These are phyloP conservation scores for Conistra vaccinii DNA, from an alignment of 2,888 invertebrate species.

Conservation along the genomic window DNA sequence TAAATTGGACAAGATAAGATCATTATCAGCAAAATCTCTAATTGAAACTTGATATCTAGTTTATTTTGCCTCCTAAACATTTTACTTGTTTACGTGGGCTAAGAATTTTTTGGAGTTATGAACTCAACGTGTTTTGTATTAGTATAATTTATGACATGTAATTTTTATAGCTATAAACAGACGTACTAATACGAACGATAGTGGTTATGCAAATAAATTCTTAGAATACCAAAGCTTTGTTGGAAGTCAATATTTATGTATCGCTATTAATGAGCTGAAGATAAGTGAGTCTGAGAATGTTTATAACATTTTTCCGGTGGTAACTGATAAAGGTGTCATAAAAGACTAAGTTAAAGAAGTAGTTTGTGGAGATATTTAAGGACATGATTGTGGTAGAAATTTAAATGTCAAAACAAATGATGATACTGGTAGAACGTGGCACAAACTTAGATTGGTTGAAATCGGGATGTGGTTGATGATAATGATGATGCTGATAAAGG, in stretches of 20 bases:
- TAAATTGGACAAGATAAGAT: slow-evolving; percentile 66
- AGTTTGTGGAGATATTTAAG: not conserved
- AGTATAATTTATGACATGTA: slow-evolving; percentile 57
- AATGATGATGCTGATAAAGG: not conserved
- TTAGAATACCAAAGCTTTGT: slow-evolving; percentile 38
- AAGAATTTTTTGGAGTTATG: slow-evolving; percentile 54
- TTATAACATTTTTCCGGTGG: slow-evolving; percentile 37
- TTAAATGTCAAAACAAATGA: not conserved
- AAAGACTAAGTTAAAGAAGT: not conserved
- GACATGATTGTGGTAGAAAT: not conserved
- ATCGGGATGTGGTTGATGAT: not conserved
- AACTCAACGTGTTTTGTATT: slow-evolving; percentile 58
- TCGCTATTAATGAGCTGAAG: slow-evolving; percentile 37
- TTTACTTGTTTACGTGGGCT: slow-evolving; percentile 65
- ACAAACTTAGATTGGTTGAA: not conserved
- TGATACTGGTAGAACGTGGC: too few species aligned
- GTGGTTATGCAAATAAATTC: slow-evolving; percentile 48
- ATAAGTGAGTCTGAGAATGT: slow-evolving; percentile 40
- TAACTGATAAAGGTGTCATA: slow-evolving; percentile 19
- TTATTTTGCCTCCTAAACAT: slow-evolving; percentile 60
- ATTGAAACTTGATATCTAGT: slow-evolving; percentile 81
- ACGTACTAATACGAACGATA: slow-evolving; percentile 36
- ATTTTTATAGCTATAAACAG: slow-evolving; percentile 50
- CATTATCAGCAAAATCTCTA: slow-evolving; percentile 76
- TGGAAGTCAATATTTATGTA: slow-evolving; percentile 35